These are phyloP conservation scores for Ptilorrhoa leucosticta DNA, from an alignment of 2,113 vertebrate species.

Conservation along the genomic window DNA sequence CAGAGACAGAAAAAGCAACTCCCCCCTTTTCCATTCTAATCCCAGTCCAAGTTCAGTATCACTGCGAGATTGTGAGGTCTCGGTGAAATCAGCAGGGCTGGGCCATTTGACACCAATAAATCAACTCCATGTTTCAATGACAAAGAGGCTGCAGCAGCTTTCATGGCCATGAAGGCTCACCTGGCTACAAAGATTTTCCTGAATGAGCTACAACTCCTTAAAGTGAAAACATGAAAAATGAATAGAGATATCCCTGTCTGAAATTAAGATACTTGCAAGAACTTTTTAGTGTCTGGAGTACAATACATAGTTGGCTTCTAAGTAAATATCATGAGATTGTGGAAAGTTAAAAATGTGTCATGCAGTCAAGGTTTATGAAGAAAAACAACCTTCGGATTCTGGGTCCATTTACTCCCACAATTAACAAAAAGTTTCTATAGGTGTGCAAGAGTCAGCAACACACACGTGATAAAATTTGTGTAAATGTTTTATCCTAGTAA, in stretches of 20 bases:
- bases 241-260: not conserved
- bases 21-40: not conserved
- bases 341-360: not conserved
- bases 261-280: not conserved
- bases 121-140: rapidly evolving
- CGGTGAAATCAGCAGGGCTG: not conserved
- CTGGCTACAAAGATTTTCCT: not conserved
- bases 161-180: not conserved
- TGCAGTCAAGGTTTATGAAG: not conserved
- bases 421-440: not conserved
- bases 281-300: not conserved
- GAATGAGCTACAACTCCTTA: not conserved
- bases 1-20: not conserved
- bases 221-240: not conserved
- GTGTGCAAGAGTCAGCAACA: not conserved
- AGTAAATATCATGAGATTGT: not conserved
- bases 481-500: not conserved
- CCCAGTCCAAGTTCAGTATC: not conserved
- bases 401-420: not conserved
- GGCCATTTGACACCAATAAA: not conserved
- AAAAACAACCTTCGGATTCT: not conserved
- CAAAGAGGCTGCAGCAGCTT: not conserved
- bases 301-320: not conserved
- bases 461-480: not conserved
- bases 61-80: not conserved